These are phyloP conservation scores for Bothrops jararaca DNA, from an alignment of 2,113 vertebrate species.

Conservation along the genomic window DNA sequence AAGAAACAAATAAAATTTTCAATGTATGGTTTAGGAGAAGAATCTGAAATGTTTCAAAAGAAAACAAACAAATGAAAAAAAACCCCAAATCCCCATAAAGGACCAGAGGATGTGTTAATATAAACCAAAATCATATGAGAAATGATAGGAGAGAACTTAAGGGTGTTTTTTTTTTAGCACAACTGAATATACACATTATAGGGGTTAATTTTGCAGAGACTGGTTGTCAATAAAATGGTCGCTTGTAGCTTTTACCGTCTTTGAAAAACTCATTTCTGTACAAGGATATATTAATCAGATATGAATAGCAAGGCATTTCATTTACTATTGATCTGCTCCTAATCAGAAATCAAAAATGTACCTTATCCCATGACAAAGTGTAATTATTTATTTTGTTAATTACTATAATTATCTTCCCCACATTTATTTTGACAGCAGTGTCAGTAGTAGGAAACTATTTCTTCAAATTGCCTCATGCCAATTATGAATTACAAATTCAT, in stretches of 20 bases:
- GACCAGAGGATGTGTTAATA: slow-evolving; percentile 16
- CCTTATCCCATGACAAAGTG: slow-evolving; percentile 65
- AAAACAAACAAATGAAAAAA: neutral
- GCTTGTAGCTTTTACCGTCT: slow-evolving; percentile 16
- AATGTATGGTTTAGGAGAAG: neutral
- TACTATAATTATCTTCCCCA: slow-evolving; percentile 67
- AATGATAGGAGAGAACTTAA: slow-evolving; percentile 21
- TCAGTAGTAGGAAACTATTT: slow-evolving; percentile 67
- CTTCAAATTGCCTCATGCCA: slow-evolving; percentile 65
- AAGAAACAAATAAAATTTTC: neutral
- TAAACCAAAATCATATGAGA: slow-evolving; percentile 15
- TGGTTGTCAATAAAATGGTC: slow-evolving; percentile 29
- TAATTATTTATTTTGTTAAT: slow-evolving; percentile 75
- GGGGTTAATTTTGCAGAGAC: slow-evolving; percentile 32
- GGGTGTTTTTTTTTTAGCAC: slow-evolving; percentile 20
- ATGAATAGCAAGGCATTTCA: slow-evolving; percentile 52
- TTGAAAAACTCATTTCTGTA: slow-evolving; percentile 45
- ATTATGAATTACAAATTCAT: slow-evolving; percentile 73
- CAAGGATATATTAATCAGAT: slow-evolving; percentile 40
- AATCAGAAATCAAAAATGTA: slow-evolving; percentile 69
- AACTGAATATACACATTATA: slow-evolving; percentile 20
- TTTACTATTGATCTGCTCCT: slow-evolving; percentile 65
- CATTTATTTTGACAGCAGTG: slow-evolving; percentile 70
- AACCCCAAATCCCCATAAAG: neutral
- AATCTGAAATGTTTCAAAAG: neutral